Percentiles rank a stretch among this genome's conserved stretches.
Conservation (phyloP, 64 coral and sea anemone genomes). For the Montipora sp. region DNA sequence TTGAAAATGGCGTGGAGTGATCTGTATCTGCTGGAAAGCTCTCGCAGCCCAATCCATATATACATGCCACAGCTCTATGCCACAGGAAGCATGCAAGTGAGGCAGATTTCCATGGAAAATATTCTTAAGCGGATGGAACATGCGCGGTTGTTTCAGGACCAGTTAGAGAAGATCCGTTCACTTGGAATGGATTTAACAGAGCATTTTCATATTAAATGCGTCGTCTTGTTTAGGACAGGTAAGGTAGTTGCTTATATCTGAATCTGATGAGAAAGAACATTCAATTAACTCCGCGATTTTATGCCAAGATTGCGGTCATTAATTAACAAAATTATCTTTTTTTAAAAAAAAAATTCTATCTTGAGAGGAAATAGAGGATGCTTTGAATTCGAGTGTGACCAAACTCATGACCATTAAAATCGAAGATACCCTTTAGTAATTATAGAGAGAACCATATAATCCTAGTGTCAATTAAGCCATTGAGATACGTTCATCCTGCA, state of each 20-base stretch:
- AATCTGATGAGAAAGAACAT: not conserved
- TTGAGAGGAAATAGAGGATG: too few species aligned
- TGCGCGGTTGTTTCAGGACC: conserved; percentile 84
- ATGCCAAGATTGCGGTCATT: too few species aligned
- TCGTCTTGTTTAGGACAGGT: conserved; percentile 94
- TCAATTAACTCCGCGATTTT: too few species aligned
- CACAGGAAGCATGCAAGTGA: conserved; percentile 70
- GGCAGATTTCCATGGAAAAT: conserved; percentile 90
- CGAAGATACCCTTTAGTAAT: too few species aligned
- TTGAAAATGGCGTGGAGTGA: conserved; percentile 89
- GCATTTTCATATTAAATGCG: conserved; percentile 95
- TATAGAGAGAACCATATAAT: too few species aligned
- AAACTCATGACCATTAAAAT: too few species aligned
- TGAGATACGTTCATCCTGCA: too few species aligned
- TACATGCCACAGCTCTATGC: conserved; percentile 92
- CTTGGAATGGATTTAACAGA: conserved; percentile 92
- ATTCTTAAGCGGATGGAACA: conserved; percentile 93
- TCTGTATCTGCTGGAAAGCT: conserved; percentile 78
- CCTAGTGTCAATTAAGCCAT: too few species aligned
- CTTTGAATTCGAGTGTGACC: too few species aligned
- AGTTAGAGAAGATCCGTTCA: conserved; percentile 80
- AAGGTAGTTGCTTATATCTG: not conserved
- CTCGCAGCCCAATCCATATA: conserved; percentile 75
- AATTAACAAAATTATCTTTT: too few species aligned
- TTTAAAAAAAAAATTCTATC: too few species aligned